These are phyloP conservation scores for Euplexia lucipara DNA, from an alignment of 2,888 invertebrate genomes.

Conservation along the genomic window DNA sequence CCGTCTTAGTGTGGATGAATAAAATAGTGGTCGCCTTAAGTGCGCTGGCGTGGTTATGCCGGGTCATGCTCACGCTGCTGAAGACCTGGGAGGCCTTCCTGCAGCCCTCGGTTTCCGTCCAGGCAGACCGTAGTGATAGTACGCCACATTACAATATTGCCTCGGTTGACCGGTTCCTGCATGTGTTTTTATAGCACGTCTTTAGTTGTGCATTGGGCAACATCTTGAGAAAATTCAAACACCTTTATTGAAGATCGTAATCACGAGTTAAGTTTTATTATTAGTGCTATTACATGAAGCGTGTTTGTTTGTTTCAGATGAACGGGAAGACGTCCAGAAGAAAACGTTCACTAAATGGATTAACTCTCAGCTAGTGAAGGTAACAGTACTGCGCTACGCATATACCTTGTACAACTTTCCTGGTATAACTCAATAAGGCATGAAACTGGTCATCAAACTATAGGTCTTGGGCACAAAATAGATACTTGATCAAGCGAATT, in stretches of 20 bases:
- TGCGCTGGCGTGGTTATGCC: constrained; percentile 2
- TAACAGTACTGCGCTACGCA: constrained; percentile 69
- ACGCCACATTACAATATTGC: constrained; percentile 9
- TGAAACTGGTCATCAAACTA: constrained; percentile 13
- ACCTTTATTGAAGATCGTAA: no score
- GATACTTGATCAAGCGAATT: constrained; percentile 33
- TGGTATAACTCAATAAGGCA: constrained; percentile 5
- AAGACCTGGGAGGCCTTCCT: constrained; percentile 77
- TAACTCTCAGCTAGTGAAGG: constrained; percentile 96
- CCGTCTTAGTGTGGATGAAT: constrained; percentile 18
- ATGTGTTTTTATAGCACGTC: constrained; percentile 16
- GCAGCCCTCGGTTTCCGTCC: constrained; percentile 16
- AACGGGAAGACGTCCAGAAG: constrained; percentile 98
- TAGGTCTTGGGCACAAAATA: constrained; percentile 16
- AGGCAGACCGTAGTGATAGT: constrained; percentile 9
- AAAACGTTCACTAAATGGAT: constrained; percentile 98
- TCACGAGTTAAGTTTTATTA: background rate
- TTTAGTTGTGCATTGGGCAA: background rate
- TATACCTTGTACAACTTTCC: background rate
- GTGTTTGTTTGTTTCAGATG: constrained; percentile 92
- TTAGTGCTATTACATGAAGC: background rate
- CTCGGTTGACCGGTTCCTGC: background rate
- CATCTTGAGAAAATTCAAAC: background rate
- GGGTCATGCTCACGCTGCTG: constrained; percentile 76
- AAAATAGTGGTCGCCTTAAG: background rate